Evolutionary conservation across 2,888 invertebrate species (phyloP), one percentile per base, ranked within the genome.

Genomic region (Geophilus truncorum): DNA sequence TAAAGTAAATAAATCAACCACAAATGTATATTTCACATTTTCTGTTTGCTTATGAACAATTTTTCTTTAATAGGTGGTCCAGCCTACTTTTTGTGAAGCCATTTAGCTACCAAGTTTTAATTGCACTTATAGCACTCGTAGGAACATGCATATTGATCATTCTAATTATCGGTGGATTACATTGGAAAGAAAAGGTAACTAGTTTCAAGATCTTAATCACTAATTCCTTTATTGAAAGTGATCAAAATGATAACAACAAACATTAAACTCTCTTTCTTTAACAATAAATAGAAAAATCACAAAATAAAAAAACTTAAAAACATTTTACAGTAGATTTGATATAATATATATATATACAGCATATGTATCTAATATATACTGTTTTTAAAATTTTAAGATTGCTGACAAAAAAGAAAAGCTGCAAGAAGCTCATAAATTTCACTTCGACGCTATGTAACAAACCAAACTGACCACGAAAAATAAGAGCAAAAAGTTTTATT

Each of bases 41-140:
- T 9, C 18, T 5, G 15, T 15, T 51, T n/a, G 12, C n/a, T n/a
- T n/a, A n/a, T n/a, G n/a, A n/a, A n/a, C n/a, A n/a, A n/a, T n/a
- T n/a, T n/a, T n/a, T n/a, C n/a, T n/a, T n/a, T n/a, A 78, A 12
- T 79, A 85, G 84, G 83, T 98, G 98, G 98, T 92, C 92, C 84
- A 94, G 93, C 21, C 95, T 96, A 85, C 89, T 98, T 18, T 98
- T 97, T 89, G 94, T 98, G 0, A 97, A 97, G 0, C 97, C 97
- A 4, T 40, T 40, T 0, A 96, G 96, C 86, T 94, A 95, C 88
- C 89, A 96, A 80, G 96, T 97, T 86, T 88, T 95, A n/a, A 91
- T 95, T 88, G 97, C 96, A 85, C 95, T 95, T 0, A 92, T 93
- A 82, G 95, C 96, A 0, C 88, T 98, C 81, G 91, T 95, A 6